Evolutionary conservation across 2,888 invertebrate species (phyloP).

Genomic region (Eupithecia exiguata): DNA sequence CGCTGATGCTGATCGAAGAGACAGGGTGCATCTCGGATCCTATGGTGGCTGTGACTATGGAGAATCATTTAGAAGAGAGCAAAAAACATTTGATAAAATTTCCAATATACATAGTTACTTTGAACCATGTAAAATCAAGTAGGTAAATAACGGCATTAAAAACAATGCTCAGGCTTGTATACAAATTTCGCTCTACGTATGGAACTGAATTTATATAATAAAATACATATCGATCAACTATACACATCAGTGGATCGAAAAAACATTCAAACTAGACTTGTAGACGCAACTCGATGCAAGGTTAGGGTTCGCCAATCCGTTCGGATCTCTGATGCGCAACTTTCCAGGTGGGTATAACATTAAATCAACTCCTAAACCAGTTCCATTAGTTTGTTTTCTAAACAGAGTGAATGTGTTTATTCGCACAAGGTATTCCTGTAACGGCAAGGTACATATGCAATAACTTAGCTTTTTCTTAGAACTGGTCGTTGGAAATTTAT

Average conservation of each 20-base stretch:
- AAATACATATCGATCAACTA: not conserved
- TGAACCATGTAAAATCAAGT: no score
- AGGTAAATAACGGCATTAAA: not conserved
- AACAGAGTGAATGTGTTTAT: conserved; percentile 4
- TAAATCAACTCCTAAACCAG: not conserved
- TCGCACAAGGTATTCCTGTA: conserved; percentile 12
- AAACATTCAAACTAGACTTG: not conserved
- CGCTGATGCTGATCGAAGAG: not conserved
- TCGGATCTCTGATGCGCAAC: not conserved
- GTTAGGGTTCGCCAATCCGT: not conserved
- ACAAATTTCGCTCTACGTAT: not conserved
- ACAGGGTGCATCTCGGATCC: not conserved
- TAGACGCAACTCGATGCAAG: not conserved
- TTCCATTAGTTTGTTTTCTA: conserved; percentile 5
- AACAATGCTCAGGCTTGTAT: not conserved
- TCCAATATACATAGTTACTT: not conserved
- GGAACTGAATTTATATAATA: not conserved
- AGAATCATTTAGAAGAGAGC: not conserved
- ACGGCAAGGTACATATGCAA: conserved; percentile 14
- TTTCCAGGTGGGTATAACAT: not conserved
- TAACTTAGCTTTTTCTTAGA: conserved; percentile 14
- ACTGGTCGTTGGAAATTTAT: conserved; percentile 10
- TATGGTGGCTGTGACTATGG: not conserved
- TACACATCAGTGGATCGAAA: not conserved
- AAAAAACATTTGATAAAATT: not conserved